phyloP scores from a whole-genome alignment of 2,113 vertebrate species.

The Larimichthys polyactis region DNA sequence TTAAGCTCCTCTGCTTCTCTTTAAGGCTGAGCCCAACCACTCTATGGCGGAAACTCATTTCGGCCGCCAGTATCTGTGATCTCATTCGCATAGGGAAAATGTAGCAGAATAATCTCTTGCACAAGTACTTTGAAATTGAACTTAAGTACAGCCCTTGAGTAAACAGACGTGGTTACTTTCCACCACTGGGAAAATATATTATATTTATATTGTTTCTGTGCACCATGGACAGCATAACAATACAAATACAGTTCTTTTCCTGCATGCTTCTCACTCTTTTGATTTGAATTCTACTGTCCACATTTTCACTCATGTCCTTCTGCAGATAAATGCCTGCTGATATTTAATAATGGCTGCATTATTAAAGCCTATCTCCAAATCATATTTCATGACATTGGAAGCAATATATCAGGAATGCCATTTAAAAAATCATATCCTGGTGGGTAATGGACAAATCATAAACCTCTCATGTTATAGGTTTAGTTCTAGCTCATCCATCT shows the following conservation, averaged over 20 bases:
- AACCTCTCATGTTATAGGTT: not conserved
- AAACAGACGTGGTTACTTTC: no score
- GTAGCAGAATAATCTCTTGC: no score
- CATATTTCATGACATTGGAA: conserved; percentile 32
- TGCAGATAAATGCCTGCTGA: not conserved
- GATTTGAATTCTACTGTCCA: not conserved
- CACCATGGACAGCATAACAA: not conserved
- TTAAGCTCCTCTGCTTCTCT: no score
- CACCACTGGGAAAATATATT: no score
- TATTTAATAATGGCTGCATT: conserved; percentile 12
- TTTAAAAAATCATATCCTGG: conserved; percentile 31
- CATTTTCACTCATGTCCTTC: not conserved
- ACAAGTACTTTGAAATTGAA: not conserved
- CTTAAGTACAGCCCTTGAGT: not conserved
- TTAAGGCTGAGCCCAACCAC: no score
- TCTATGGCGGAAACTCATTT: no score
- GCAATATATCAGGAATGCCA: conserved; percentile 29
- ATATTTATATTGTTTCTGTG: not conserved
- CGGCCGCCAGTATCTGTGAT: no score
- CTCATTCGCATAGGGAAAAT: no score
- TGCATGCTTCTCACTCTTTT: not conserved
- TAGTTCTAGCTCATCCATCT: conserved; percentile 26
- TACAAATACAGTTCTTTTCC: not conserved
- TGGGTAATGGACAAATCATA: conserved; percentile 30
- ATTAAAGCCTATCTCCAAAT: conserved; percentile 29